Conservation (phyloP, 1,140 invertebrate genomes). For the Plutomurus gul region DNA sequence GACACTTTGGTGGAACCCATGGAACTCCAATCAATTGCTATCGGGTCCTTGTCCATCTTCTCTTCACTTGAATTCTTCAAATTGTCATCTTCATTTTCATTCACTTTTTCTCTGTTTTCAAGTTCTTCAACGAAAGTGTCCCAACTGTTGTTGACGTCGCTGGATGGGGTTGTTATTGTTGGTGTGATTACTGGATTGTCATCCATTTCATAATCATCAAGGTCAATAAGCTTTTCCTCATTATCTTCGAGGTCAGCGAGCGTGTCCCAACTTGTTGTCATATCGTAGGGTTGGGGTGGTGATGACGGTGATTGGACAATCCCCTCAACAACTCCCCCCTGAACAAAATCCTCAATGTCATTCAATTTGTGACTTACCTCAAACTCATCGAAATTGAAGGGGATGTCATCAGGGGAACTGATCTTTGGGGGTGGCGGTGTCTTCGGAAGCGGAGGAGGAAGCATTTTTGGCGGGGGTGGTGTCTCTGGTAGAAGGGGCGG, state of each 20-base stretch:
- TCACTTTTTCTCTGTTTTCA: neutral
- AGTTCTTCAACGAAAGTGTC: neutral
- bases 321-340: neutral
- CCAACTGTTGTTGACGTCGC: neutral
- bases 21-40: neutral
- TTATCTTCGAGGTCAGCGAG: too few species aligned
- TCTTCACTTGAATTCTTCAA: neutral
- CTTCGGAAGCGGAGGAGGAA: neutral
- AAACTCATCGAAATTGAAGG: too few species aligned
- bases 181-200: too few species aligned
- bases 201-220: too few species aligned
- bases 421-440: neutral
- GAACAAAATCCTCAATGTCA: too few species aligned
- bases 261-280: too few species aligned
- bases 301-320: neutral
- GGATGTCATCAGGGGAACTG: too few species aligned
- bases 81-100: neutral
- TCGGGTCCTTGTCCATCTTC: neutral
- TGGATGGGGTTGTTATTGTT: neutral
- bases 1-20: neutral
- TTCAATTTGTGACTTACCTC: too few species aligned
- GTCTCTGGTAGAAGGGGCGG: conserved; percentile 4
- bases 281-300: too few species aligned
- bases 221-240: too few species aligned
- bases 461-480: conserved; percentile 10